These are phyloP conservation scores for Tachystola acroxantha DNA, from an alignment of 2,888 invertebrate genomes.

Conservation along the genomic window DNA sequence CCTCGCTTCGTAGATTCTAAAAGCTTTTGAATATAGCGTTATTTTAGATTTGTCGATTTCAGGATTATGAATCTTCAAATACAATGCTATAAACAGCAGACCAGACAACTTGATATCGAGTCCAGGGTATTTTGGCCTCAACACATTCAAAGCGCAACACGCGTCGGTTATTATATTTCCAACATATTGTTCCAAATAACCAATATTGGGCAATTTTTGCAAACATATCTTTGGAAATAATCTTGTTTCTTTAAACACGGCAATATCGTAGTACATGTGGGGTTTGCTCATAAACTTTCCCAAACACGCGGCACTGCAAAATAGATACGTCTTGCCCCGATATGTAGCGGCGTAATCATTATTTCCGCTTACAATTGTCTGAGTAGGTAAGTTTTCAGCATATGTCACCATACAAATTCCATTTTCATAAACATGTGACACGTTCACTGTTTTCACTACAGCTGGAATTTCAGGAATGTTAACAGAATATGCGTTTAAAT, in stretches of 20 bases:
- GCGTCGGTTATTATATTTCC: conserved; percentile 73
- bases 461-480: conserved; percentile 73
- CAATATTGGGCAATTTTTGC: conserved; percentile 72
- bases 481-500: conserved; percentile 34
- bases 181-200: conserved; percentile 80
- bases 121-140: conserved; percentile 80
- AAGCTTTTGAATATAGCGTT: conserved; percentile 50
- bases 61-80: conserved; percentile 75
- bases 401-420: conserved; percentile 81
- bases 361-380: conserved; percentile 60
- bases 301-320: conserved; percentile 71
- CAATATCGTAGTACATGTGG: conserved; percentile 61
- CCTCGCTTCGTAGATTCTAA: conserved; percentile 44
- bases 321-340: conserved; percentile 72
- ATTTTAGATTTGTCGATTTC: conserved; percentile 28
- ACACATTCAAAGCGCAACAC: conserved; percentile 65
- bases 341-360: conserved; percentile 65
- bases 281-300: conserved; percentile 73
- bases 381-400: conserved; percentile 68
- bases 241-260: conserved; percentile 51
- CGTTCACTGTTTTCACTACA: conserved; percentile 53
- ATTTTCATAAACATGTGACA: conserved; percentile 59
- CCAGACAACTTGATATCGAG: conserved; percentile 70
- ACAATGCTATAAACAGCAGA: conserved; percentile 73
- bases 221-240: conserved; percentile 59